These are phyloP conservation scores for Ctenopoma kingsleyae DNA, from an alignment of 2,797 vertebrate genomes.

Conservation along the genomic window DNA sequence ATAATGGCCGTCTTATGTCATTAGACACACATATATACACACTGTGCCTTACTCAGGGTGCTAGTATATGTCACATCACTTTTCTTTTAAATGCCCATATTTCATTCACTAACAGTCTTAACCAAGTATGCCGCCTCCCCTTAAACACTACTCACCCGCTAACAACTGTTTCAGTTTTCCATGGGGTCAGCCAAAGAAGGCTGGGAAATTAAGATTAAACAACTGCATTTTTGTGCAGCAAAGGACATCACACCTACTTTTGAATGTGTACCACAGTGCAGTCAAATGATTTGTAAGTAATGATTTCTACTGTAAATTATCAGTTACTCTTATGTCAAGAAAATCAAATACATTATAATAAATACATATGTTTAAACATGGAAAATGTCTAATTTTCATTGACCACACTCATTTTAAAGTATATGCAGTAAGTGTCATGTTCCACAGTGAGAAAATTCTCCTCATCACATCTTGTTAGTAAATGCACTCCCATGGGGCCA, in stretches of 20 bases:
- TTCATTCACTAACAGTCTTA: slow-evolving; percentile 62
- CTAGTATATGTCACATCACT: slow-evolving; percentile 74
- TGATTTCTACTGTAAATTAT: not conserved
- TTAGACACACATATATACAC: slow-evolving; percentile 54
- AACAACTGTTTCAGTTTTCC: slow-evolving; percentile 33
- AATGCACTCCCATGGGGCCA: slow-evolving; percentile 34
- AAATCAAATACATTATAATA: not conserved
- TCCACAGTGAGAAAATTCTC: slow-evolving; percentile 34
- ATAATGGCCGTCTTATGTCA: slow-evolving; percentile 72
- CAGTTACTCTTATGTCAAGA: not conserved
- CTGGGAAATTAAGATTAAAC: slow-evolving; percentile 27
- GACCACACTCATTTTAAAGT: slow-evolving; percentile 19
- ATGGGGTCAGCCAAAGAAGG: slow-evolving; percentile 9
- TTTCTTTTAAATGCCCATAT: slow-evolving; percentile 70
- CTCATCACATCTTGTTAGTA: slow-evolving; percentile 56
- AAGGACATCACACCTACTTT: not conserved
- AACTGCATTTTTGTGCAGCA: slow-evolving; percentile 13
- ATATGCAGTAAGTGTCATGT: not conserved
- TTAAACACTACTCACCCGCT: slow-evolving; percentile 16
- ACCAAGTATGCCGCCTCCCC: slow-evolving; percentile 45
- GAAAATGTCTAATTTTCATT: not conserved
- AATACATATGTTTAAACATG: not conserved
- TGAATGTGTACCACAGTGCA: not conserved
- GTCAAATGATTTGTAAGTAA: slow-evolving; percentile 1
- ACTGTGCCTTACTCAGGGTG: slow-evolving; percentile 49